A percentile compares a stretch with the other conserved stretches of the same genome.
These are phyloP conservation scores for Ursus arctos DNA, from an alignment of 2,113 vertebrate genomes.

Conservation along the genomic window DNA sequence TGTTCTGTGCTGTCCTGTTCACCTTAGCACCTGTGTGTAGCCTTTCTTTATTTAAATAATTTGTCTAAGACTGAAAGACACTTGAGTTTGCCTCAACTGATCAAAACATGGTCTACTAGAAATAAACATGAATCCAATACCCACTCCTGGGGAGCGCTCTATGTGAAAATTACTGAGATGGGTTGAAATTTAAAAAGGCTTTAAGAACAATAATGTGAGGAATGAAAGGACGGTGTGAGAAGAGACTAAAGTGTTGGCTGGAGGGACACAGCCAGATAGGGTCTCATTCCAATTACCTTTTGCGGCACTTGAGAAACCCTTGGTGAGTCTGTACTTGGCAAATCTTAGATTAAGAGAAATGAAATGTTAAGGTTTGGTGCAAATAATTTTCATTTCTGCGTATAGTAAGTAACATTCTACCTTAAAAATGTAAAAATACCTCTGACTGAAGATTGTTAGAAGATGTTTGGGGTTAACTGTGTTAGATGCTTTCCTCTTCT, in stretches of 20 bases:
- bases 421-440: slow-evolving; percentile 72
- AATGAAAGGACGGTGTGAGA: neutral
- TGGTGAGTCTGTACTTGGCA: neutral
- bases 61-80: neutral
- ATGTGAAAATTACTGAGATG: neutral
- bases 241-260: neutral
- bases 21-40: neutral
- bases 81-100: neutral
- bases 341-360: slow-evolving; percentile 72
- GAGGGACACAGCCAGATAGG: neutral
- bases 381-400: slow-evolving; percentile 59
- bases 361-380: slow-evolving; percentile 31
- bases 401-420: slow-evolving; percentile 55
- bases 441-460: slow-evolving; percentile 85
- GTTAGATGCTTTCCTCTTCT: slow-evolving; percentile 90
- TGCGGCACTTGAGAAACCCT: slow-evolving; percentile 43
- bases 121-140: neutral
- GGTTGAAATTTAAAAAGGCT: neutral
- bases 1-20: neutral
- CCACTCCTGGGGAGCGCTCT: neutral
- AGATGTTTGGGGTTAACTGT: slow-evolving; percentile 89
- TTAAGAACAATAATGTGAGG: neutral
- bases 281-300: slow-evolving; percentile 31
- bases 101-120: neutral
- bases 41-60: neutral